These are phyloP conservation scores for Malurus leucopterus DNA, from an alignment of 2,797 vertebrate species.

Conservation along the genomic window DNA sequence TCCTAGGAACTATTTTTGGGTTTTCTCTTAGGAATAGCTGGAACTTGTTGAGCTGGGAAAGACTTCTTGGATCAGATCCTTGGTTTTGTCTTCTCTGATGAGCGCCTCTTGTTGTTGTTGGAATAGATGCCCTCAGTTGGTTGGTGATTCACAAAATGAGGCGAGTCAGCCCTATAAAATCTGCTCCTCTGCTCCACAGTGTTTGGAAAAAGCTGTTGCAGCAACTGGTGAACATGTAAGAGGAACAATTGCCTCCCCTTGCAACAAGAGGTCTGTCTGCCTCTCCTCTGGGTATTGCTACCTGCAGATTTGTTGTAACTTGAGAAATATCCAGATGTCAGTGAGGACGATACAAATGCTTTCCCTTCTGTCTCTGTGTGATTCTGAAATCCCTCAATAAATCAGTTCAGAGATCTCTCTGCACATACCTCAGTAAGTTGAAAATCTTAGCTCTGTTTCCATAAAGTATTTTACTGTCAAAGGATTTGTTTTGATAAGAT, in stretches of 20 bases:
- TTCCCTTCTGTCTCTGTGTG: background rate
- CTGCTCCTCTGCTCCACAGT: background rate
- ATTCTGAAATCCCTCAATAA: background rate
- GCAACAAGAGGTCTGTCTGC: background rate
- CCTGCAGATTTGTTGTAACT: background rate
- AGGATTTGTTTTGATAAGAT: background rate
- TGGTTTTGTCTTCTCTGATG: slow-evolving; percentile 52
- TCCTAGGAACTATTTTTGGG: slow-evolving; percentile 44
- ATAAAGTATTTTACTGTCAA: background rate
- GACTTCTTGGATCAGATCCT: slow-evolving; percentile 47
- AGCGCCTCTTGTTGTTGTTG: slow-evolving; percentile 41
- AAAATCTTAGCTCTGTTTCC: background rate
- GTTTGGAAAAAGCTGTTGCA: background rate
- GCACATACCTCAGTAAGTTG: background rate
- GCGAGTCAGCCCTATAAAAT: background rate
- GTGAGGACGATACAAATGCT: background rate
- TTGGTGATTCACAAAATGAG: slow-evolving; percentile 31
- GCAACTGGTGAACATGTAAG: background rate
- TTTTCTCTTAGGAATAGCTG: slow-evolving; percentile 50
- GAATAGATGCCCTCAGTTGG: slow-evolving; percentile 1
- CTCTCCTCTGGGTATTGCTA: background rate
- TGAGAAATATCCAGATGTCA: rapidly evolving
- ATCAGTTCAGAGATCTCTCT: background rate
- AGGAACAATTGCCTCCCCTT: background rate
- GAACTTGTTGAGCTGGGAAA: slow-evolving; percentile 58